phyloP scores from a whole-genome alignment of 2,888 invertebrate genomes.

The Dascillus cervinus region DNA sequence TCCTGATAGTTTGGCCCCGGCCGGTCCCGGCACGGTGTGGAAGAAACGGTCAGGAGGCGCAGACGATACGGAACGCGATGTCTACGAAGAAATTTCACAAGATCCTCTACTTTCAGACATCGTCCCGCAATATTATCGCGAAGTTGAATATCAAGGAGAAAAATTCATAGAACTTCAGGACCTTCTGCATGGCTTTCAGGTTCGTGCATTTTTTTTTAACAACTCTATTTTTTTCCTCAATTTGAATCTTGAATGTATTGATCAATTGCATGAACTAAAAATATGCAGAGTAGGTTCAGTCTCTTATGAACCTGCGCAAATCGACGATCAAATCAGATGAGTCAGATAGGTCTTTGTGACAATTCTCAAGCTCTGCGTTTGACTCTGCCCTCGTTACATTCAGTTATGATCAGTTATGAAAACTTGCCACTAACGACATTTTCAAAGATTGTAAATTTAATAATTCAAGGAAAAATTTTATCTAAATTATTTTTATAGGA shows the following conservation, averaged over 20 bases:
- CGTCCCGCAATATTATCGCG: slow-evolving; percentile 78
- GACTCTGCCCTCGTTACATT: too few species aligned
- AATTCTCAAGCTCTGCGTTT: too few species aligned
- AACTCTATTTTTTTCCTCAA: background rate
- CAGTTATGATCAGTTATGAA: too few species aligned
- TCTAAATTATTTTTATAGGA: slow-evolving; percentile 54
- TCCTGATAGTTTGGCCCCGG: slow-evolving; percentile 86
- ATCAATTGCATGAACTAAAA: too few species aligned
- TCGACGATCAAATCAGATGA: too few species aligned
- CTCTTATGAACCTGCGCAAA: background rate
- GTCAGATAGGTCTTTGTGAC: too few species aligned
- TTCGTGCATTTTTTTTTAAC: slow-evolving; percentile 17
- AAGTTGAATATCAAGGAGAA: slow-evolving; percentile 70
- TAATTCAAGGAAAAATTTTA: too few species aligned
- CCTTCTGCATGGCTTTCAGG: slow-evolving; percentile 75
- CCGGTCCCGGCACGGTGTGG: slow-evolving; percentile 89
- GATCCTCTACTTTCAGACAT: slow-evolving; percentile 66
- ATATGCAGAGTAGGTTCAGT: background rate
- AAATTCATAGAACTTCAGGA: slow-evolving; percentile 94
- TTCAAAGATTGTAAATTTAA: too few species aligned
- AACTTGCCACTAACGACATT: too few species aligned
- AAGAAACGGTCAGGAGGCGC: slow-evolving; percentile 69
- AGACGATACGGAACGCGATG: slow-evolving; percentile 65
- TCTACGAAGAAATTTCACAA: slow-evolving; percentile 71
- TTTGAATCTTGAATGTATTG: background rate